A percentile compares a stretch with the other conserved stretches of the same genome.
Evolutionary conservation across 2,113 vertebrate species (phyloP).

Genomic region (Nibea albiflora): DNA sequence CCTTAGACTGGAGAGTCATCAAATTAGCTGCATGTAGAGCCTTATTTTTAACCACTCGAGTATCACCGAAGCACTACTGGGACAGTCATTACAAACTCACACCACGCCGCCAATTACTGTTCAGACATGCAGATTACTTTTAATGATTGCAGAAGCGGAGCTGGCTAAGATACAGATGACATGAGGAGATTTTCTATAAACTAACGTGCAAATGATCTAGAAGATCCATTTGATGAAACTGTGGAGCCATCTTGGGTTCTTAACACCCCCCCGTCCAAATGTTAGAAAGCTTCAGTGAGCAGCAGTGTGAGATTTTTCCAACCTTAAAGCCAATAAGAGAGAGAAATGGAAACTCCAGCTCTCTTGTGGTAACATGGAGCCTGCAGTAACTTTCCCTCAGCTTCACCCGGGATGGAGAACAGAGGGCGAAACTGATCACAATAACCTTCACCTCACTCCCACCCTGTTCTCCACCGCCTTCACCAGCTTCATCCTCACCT

Average conservation of each 20-base stretch:
- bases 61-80: not conserved
- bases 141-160: not conserved
- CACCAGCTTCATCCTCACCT: constrained; percentile 41
- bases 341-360: not conserved
- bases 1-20: not conserved
- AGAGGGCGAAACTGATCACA: constrained; percentile 37
- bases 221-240: not conserved
- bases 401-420: constrained; percentile 8
- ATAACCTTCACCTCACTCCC: constrained; percentile 65
- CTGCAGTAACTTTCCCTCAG: constrained; percentile 19
- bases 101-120: not conserved
- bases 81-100: not conserved
- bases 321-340: not conserved
- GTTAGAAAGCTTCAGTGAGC: not conserved
- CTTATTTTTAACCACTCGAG: not conserved
- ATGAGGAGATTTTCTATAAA: not conserved
- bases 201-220: not conserved
- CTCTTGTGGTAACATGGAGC: not conserved
- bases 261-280: not conserved
- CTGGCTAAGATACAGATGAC: not conserved
- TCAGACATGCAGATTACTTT: not conserved
- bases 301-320: not conserved
- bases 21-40: not conserved
- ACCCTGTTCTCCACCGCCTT: constrained; percentile 32
- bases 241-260: not conserved